A percentile compares a stretch with the other conserved stretches of the same genome.
phyloP scores from a whole-genome alignment of 2,113 vertebrate species.

The Engystomops pustulosus region DNA sequence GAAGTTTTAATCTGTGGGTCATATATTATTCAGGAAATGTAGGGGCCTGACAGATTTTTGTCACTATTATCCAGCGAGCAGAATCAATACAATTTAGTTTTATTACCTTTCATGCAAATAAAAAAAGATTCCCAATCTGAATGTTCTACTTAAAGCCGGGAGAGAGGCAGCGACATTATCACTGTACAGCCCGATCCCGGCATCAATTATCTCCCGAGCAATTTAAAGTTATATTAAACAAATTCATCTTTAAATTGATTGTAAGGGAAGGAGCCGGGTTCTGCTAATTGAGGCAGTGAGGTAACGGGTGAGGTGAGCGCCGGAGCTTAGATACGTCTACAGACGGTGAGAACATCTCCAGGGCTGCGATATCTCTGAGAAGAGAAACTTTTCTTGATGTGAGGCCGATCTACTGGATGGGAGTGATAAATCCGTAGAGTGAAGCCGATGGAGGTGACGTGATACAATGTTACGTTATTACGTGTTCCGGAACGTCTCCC shows the following conservation, averaged over 20 bases:
- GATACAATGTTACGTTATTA: background rate
- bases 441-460: background rate
- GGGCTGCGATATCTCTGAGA: background rate
- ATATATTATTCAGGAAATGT: conserved; percentile 32
- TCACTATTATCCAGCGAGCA: conserved; percentile 18
- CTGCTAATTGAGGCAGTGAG: conserved; percentile 53
- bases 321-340: conserved; percentile 38
- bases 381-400: conserved; percentile 32
- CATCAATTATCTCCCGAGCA: conserved; percentile 51
- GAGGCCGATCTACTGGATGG: background rate
- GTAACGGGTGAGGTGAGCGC: conserved; percentile 50
- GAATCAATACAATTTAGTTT: conserved; percentile 51
- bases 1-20: conserved; percentile 1
- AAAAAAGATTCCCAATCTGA: conserved; percentile 43
- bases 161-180: conserved; percentile 48
- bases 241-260: conserved; percentile 58
- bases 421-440: conserved; percentile 10
- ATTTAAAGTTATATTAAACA: conserved; percentile 58
- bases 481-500: background rate
- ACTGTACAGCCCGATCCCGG: conserved; percentile 36
- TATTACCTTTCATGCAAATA: conserved; percentile 49
- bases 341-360: conserved; percentile 22
- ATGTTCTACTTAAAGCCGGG: conserved; percentile 46
- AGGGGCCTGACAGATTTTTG: conserved; percentile 21
- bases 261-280: conserved; percentile 49